Percentiles rank a stretch among this genome's conserved stretches.
Evolutionary conservation across 1,140 invertebrate genomes (phyloP).

Genomic region (Heliothis subflexa): DNA sequence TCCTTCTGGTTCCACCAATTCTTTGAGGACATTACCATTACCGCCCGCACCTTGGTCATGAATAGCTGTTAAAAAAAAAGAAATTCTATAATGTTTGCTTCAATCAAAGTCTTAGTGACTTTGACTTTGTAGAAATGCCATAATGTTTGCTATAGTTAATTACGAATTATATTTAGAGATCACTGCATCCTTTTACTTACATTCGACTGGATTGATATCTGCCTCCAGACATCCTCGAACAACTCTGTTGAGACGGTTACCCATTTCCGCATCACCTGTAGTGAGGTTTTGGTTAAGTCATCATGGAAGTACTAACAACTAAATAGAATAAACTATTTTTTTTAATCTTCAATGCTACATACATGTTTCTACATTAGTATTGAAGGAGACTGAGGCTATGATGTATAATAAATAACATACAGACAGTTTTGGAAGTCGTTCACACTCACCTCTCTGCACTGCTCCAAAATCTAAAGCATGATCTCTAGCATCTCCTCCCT

Average conservation of each 20-base stretch:
- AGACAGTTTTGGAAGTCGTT: not conserved
- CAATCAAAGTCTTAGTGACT: no score
- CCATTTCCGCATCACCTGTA: conserved; percentile 97
- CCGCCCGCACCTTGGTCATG: conserved; percentile 99
- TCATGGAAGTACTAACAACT: no score
- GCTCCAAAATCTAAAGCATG: conserved; percentile 97
- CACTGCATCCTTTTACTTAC: conserved; percentile 80
- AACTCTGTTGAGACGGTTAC: conserved; percentile 97
- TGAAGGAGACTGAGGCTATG: no score
- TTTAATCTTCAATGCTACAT: no score
- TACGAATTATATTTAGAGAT: not conserved
- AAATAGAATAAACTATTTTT: no score
- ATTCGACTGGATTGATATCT: conserved; percentile 95
- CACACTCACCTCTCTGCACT: conserved; percentile 94
- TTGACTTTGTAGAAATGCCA: no score
- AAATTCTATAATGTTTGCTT: no score
- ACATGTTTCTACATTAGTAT: not conserved
- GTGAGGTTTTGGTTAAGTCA: not conserved
- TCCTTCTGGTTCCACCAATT: conserved; percentile 97
- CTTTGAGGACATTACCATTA: conserved; percentile 99
- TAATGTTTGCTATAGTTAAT: not conserved
- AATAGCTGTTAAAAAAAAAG: conserved; percentile 86
- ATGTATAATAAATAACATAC: no score
- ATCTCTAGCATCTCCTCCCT: conserved; percentile 95
- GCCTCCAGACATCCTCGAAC: conserved; percentile 97